phyloP scores from a whole-genome alignment of 1,140 invertebrate species.

The Drosophila varians region DNA sequence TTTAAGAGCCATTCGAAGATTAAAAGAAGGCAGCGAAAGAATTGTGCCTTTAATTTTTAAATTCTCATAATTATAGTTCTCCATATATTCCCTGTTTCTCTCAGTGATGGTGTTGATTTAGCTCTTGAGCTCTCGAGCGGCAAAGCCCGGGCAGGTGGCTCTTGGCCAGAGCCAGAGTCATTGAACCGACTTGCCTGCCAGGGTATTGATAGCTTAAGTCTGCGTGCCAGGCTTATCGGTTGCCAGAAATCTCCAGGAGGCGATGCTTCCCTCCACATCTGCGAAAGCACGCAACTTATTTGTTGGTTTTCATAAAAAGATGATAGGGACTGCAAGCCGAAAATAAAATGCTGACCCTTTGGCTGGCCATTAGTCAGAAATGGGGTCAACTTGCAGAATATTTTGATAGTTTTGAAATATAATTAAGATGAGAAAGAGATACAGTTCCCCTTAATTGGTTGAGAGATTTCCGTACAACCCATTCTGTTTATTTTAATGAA shows the following conservation, averaged over 20 bases:
- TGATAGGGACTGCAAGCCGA: too few species aligned
- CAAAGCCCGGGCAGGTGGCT: slow-evolving; percentile 58
- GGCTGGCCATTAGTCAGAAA: slow-evolving; percentile 23
- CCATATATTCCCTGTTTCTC: not conserved
- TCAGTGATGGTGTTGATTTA: slow-evolving; percentile 64
- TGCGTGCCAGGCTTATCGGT: slow-evolving; percentile 51
- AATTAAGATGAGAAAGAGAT: slow-evolving; percentile 13
- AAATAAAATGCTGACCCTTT: slow-evolving; percentile 36
- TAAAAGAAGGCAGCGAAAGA: slow-evolving; percentile 17
- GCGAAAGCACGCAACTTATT: slow-evolving; percentile 65
- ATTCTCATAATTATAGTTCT: not conserved
- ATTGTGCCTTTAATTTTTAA: not conserved
- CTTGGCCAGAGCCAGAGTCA: slow-evolving; percentile 44
- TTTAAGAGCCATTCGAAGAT: slow-evolving; percentile 56
- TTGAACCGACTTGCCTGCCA: slow-evolving; percentile 45
- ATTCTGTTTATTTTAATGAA: not conserved
- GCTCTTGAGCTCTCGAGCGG: slow-evolving; percentile 45
- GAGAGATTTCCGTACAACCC: not conserved
- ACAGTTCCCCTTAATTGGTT: slow-evolving; percentile 3
- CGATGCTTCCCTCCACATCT: slow-evolving; percentile 11
- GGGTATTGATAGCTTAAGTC: slow-evolving; percentile 25
- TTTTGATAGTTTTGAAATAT: not conserved
- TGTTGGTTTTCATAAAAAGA: slow-evolving; percentile 52
- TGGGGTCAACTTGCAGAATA: slow-evolving; percentile 13
- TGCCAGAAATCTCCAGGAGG: slow-evolving; percentile 31